Evolutionary conservation across 2,113 vertebrate species (phyloP), one percentile per base, ranked within the genome.

Genomic region (Microcebus jonahi): DNA sequence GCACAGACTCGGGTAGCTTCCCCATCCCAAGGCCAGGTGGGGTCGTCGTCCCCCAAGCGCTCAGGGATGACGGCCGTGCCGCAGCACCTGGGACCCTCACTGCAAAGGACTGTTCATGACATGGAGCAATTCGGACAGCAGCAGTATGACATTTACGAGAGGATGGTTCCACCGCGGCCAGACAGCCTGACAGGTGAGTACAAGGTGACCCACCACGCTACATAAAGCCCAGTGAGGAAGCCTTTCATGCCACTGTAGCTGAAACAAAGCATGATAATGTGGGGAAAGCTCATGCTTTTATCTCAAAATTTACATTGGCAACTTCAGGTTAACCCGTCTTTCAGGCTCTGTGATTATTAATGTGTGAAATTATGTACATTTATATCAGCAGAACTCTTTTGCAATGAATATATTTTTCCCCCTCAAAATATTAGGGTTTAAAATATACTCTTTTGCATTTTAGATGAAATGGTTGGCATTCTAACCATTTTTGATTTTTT

Each of bases 171-270:
- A 92, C 99, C 99, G 0, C 98, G 99, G 67, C 99, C 99, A 17
- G 99, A 99, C 59, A 99, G 99, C 98, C 99, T 99, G 93, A 98
- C 99, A 97, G 99, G 99, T 99, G 96, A 98, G 99, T 97, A 73
- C 39, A 89, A 48, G 84, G 76, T 61, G 50, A 86, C 89, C 83
- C 11, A 86, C 90, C 83, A 11, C 17, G 0, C 70, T 79, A 25
- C 50, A 79, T 71, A 59, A 68, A 90, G 34, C 53, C 34, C 42
- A 21, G 73, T 45, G 9, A 88, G 70, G 42, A 8, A 27, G 10
- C 34, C 76, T 68, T 0, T 55, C 0, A 0, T 45, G 68, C 8
- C 77, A 5, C 68, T 20, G 0, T 48, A 31, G 10, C 0, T 34
- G n/a, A 83, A 75, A 85, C 27, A 31, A 1, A 3, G 17, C 14